phyloP scores from a whole-genome alignment of 1,140 invertebrate genomes.

The Bathynomus jamesi region DNA sequence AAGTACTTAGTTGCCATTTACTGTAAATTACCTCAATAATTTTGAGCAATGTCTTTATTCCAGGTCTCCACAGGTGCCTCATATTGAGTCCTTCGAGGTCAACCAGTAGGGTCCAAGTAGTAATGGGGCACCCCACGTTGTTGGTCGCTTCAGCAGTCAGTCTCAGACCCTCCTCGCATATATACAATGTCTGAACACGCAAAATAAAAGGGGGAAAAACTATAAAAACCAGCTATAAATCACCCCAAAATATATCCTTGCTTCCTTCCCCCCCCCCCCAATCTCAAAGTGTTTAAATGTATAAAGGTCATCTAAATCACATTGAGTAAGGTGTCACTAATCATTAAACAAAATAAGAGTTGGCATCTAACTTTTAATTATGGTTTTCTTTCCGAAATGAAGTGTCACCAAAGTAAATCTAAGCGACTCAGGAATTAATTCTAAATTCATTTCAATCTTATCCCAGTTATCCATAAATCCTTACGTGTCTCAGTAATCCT shows the following conservation, averaged over 20 bases:
- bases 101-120: slow-evolving; percentile 81
- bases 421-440: too few species aligned
- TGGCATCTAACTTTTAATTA: too few species aligned
- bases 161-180: slow-evolving; percentile 75
- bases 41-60: slow-evolving; percentile 76
- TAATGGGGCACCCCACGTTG: slow-evolving; percentile 63
- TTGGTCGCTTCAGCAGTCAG: slow-evolving; percentile 75
- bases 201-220: slow-evolving; percentile 18
- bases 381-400: too few species aligned
- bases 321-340: too few species aligned
- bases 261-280: too few species aligned
- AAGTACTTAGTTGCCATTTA: slow-evolving; percentile 91
- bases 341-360: too few species aligned
- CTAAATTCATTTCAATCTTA: too few species aligned
- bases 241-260: too few species aligned
- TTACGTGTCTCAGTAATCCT: slow-evolving; percentile 76
- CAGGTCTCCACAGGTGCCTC: slow-evolving; percentile 89
- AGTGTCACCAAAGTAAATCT: too few species aligned
- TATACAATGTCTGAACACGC: slow-evolving; percentile 60
- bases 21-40: slow-evolving; percentile 66
- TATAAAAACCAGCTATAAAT: neutral
- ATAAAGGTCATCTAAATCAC: too few species aligned
- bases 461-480: too few species aligned
- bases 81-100: slow-evolving; percentile 92
- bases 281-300: too few species aligned